Evolutionary conservation across 2,888 invertebrate genomes (phyloP), one percentile per base, ranked within the genome.

Genomic region (Leucania comma): DNA sequence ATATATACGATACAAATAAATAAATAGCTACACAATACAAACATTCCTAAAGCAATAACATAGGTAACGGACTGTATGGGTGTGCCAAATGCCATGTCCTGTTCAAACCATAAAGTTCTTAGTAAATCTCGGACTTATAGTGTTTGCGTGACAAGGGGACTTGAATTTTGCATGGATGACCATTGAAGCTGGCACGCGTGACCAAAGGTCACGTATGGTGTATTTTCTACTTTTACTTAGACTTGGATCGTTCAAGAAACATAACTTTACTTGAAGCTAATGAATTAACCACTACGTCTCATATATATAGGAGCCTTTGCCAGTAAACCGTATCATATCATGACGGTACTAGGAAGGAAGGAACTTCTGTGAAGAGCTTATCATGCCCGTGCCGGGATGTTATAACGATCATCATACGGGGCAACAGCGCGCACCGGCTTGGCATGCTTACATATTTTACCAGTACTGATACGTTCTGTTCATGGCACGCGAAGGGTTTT

Each of bases 111-210:
- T 53, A 70, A 32, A 58, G 64, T 61, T 64, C 60, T 76, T 74
- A 78, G 75, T 66, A 68, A 76, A 75, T 77, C 81, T 73, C 42
- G 22, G 35, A 51, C 50, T 42, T 64, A 67, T 61, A 56, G 61
- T 53, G 76, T 78, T 91, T 71, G 89, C 90, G 90, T 90, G 91
- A 87, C 88, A 72, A 80, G 60, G 68, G 68, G 63, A 74, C 72
- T 84, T 87, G 75, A 88, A 87, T 90, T 88, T 87, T 87, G 83
- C 86, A 89, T 87, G 85, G 72, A 66, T 83, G 86, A 75, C 86
- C 85, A 82, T 78, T 79, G 80, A 81, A 76, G 75, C 68, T 78
- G 81, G 75, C 81, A 81, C 82, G 86, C 89, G 83, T 86, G 86
- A 73, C 83, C 82, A 81, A 86, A 90, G 90, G 90, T 86, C 87